Percentiles rank a stretch among this genome's conserved stretches.
These are phyloP conservation scores for Eulemur coronatus DNA, from an alignment of 2,797 vertebrate genomes.

Conservation along the genomic window DNA sequence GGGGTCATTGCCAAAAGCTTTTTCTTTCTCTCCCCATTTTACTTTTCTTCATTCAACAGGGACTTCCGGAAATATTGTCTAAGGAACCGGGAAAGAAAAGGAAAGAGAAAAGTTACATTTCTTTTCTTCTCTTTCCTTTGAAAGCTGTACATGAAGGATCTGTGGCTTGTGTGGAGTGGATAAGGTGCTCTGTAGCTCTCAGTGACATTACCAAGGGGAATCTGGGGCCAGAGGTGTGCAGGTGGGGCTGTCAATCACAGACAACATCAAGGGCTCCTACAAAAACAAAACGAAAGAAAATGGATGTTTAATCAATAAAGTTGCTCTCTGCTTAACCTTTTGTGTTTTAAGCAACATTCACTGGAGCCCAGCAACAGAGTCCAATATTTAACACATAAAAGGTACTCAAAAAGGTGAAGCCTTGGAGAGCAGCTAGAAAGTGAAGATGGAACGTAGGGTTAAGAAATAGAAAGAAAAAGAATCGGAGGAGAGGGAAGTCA, in stretches of 20 bases:
- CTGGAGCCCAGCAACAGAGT: conserved; percentile 56
- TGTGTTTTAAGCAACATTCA: conserved; percentile 76
- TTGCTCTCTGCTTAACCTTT: conserved; percentile 78
- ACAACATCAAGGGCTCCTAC: conserved; percentile 71
- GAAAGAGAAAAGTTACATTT: conserved; percentile 62
- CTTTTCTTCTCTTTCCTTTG: conserved; percentile 40
- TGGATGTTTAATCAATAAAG: conserved; percentile 81
- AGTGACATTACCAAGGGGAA: conserved; percentile 58
- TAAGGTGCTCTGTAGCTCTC: conserved; percentile 47
- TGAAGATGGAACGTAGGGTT: neutral
- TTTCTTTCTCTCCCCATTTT: conserved; percentile 30
- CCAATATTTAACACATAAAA: conserved; percentile 75
- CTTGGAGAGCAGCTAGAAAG: conserved; percentile 54
- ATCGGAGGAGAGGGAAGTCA: conserved; percentile 54
- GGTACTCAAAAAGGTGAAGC: conserved; percentile 65
- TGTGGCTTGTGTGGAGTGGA: conserved; percentile 37
- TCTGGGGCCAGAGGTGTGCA: conserved; percentile 53
- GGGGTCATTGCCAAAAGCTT: neutral
- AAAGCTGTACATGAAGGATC: conserved; percentile 67
- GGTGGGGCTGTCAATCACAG: conserved; percentile 66
- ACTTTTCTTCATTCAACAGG: conserved; percentile 59
- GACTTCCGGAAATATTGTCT: conserved; percentile 62
- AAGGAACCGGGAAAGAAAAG: conserved; percentile 32
- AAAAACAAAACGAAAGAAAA: conserved; percentile 76
- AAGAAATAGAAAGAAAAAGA: conserved; percentile 47